Conservation (phyloP, 2,797 vertebrate species). For the Knipowitschia caucasica region DNA sequence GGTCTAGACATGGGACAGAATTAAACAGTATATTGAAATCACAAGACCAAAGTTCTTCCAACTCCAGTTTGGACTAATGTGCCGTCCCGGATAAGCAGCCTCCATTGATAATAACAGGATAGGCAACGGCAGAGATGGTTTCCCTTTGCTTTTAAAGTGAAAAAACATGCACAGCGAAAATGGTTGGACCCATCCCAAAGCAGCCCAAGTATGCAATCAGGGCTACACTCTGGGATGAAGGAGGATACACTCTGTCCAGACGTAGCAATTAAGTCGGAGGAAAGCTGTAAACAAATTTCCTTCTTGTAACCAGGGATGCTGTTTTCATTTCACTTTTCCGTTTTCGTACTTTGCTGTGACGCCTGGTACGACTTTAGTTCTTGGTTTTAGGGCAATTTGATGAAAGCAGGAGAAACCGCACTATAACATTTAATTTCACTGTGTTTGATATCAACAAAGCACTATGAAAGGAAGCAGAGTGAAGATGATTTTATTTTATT, state of each 20-base stretch:
- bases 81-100: conserved; percentile 44
- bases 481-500: conserved; percentile 9
- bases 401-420: conserved; percentile 15
- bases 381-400: conserved; percentile 22
- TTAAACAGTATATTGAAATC: too few relatives aligned
- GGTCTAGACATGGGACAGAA: too few relatives aligned
- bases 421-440: conserved; percentile 1
- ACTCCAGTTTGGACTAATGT: conserved; percentile 15
- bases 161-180: conserved; percentile 13
- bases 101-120: conserved; percentile 34
- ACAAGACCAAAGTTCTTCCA: conserved; percentile 36
- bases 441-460: conserved; percentile 7
- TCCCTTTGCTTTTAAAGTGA: conserved; percentile 40
- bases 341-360: conserved; percentile 27
- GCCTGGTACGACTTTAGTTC: conserved; percentile 28
- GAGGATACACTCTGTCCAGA: conserved; percentile 60
- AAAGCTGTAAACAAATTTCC: conserved; percentile 55
- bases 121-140: conserved; percentile 43
- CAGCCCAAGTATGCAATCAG: conserved; percentile 71
- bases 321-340: too few relatives aligned
- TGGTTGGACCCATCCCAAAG: conserved; percentile 55
- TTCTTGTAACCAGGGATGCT: too few relatives aligned
- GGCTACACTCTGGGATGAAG: conserved; percentile 54
- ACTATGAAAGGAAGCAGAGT: conserved; percentile 13
- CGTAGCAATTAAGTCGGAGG: conserved; percentile 62